phyloP scores from a whole-genome alignment of 30 jellyfish, hydroid and myxozoan species.

The Euphysa ruthae region DNA sequence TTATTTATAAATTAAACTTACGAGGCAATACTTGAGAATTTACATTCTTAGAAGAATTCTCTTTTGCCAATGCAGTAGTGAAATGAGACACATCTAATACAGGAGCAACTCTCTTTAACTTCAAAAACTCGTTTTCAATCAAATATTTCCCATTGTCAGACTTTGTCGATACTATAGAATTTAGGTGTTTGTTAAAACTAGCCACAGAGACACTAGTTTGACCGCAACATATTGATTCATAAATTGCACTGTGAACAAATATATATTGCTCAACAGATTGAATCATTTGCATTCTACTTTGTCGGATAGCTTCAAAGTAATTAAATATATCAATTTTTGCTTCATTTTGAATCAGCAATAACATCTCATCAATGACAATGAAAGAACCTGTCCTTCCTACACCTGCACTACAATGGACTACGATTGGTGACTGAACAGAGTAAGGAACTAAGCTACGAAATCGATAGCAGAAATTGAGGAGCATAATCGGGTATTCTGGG shows the following conservation, averaged over 20 bases:
- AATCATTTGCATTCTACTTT: conserved; percentile 73
- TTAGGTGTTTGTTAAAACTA: not conserved
- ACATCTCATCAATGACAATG: conserved; percentile 64
- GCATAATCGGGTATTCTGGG: conserved; percentile 70
- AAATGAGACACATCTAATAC: not conserved
- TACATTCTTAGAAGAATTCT: not conserved
- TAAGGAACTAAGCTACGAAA: conserved; percentile 53
- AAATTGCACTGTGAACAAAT: conserved; percentile 20
- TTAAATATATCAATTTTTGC: conserved; percentile 68
- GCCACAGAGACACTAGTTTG: conserved; percentile 1
- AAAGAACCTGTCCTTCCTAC: conserved; percentile 90
- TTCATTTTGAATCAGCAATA: conserved; percentile 32
- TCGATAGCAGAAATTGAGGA: conserved; percentile 65
- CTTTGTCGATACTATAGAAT: not conserved
- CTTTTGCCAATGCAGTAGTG: not conserved
- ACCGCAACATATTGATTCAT: conserved; percentile 18
- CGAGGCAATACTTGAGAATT: not conserved
- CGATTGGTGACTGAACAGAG: conserved; percentile 46
- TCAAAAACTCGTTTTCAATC: not conserved
- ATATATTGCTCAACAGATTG: conserved; percentile 51
- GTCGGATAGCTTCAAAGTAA: conserved; percentile 80
- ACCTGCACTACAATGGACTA: conserved; percentile 98
- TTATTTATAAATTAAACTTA: not conserved
- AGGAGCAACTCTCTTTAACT: not conserved
- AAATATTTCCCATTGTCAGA: not conserved